Percentiles rank a stretch among this genome's conserved stretches.
Evolutionary conservation across 2,797 vertebrate genomes (phyloP).

Genomic region (Liasis olivaceus): DNA sequence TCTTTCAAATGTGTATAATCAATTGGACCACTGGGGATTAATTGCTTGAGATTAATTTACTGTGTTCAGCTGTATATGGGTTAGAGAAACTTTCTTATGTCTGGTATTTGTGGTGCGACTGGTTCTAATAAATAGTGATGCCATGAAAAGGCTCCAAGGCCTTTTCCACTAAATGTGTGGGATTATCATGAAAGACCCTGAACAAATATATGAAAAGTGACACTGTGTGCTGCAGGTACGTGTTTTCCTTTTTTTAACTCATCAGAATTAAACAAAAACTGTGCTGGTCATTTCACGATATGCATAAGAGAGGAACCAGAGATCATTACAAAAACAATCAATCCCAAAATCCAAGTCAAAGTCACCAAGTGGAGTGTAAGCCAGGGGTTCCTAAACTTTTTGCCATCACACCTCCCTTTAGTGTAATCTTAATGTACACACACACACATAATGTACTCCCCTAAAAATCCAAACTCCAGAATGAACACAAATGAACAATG

Average conservation of each 20-base stretch:
- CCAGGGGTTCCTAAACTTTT: neutral
- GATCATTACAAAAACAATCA: neutral
- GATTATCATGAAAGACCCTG: neutral
- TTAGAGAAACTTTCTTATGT: slow-evolving; percentile 7
- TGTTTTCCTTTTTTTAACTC: neutral
- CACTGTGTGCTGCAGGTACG: neutral
- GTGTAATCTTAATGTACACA: neutral
- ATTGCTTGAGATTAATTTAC: slow-evolving; percentile 27
- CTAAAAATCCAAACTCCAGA: neutral
- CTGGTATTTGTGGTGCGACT: slow-evolving; percentile 3
- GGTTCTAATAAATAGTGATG: neutral
- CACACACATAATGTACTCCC: neutral
- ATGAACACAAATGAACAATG: neutral
- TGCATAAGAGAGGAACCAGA: neutral
- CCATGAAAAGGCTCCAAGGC: neutral
- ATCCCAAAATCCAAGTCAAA: neutral
- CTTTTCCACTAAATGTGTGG: neutral
- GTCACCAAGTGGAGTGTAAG: neutral
- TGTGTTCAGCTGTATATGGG: neutral
- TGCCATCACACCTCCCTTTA: neutral
- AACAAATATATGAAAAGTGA: neutral
- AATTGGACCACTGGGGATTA: slow-evolving; percentile 56
- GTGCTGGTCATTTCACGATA: neutral
- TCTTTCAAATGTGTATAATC: slow-evolving; percentile 42
- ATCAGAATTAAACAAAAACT: neutral